Evolutionary conservation across 2,797 vertebrate genomes (phyloP).

Genomic region (Sternarchorhynchus goeldii): DNA sequence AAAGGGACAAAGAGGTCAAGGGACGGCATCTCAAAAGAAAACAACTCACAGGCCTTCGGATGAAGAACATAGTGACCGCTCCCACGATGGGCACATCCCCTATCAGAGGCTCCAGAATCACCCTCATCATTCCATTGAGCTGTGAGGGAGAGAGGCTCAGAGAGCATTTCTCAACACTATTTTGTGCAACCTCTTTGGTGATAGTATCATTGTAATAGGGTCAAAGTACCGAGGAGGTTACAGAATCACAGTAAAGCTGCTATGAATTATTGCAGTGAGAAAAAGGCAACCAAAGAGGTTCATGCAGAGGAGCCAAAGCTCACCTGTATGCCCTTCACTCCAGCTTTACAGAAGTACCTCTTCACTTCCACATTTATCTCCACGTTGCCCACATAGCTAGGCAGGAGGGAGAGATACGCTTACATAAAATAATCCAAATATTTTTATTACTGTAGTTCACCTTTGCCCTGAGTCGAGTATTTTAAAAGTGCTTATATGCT

Average conservation of each 20-base stretch:
- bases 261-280: not conserved
- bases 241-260: not conserved
- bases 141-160: conserved; percentile 50
- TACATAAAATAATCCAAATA: not conserved
- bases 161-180: not conserved
- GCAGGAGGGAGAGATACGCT: conserved; percentile 1
- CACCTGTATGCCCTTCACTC: conserved; percentile 93
- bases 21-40: too few relatives aligned
- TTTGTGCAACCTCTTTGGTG: too few relatives aligned
- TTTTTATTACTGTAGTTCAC: not conserved
- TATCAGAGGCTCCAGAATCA: conserved; percentile 91
- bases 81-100: conserved; percentile 90
- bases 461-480: not conserved
- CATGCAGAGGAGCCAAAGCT: not conserved
- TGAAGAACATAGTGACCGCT: conserved; percentile 93
- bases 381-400: conserved; percentile 88
- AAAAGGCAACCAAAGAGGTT: not conserved
- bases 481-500: not conserved
- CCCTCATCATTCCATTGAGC: conserved; percentile 88
- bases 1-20: too few relatives aligned
- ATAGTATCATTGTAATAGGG: too few relatives aligned
- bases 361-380: conserved; percentile 95
- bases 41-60: conserved; percentile 85
- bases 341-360: conserved; percentile 94
- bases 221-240: not conserved